Evolutionary conservation across 35 echinoderm and acorn worm species (phyloP).

Genomic region (Stichopus chloronotus): DNA sequence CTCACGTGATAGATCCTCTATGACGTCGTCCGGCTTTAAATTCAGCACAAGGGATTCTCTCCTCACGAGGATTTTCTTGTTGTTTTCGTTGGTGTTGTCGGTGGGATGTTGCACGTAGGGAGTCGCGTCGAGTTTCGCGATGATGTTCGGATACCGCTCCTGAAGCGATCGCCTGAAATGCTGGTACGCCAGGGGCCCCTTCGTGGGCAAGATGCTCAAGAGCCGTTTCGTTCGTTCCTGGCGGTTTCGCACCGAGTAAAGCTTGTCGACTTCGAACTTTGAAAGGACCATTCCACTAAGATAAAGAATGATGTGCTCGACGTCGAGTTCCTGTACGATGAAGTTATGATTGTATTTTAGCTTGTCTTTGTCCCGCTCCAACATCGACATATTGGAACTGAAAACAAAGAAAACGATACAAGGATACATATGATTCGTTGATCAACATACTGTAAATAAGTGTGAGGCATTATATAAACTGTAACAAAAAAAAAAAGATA

Average conservation of each 20-base stretch:
- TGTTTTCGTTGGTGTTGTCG: constrained; percentile 23
- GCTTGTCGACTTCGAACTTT: constrained; percentile 77
- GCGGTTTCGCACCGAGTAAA: constrained; percentile 51
- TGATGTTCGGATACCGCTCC: constrained; percentile 75
- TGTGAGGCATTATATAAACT: too few relatives aligned
- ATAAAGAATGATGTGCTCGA: constrained; percentile 75
- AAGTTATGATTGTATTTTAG: constrained; percentile 59
- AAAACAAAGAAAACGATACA: background rate
- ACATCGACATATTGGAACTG: constrained; percentile 54
- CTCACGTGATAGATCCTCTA: constrained; percentile 52
- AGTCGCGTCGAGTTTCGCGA: constrained; percentile 72
- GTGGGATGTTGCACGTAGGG: constrained; percentile 42
- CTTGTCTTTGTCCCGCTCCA: constrained; percentile 70
- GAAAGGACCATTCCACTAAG: constrained; percentile 79
- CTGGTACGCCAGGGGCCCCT: constrained; percentile 76
- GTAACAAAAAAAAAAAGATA: too few relatives aligned
- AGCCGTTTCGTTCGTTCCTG: constrained; percentile 61
- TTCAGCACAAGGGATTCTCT: constrained; percentile 74
- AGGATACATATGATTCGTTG: background rate
- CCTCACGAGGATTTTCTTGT: constrained; percentile 61
- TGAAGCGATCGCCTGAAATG: constrained; percentile 85
- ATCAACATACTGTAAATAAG: too few relatives aligned
- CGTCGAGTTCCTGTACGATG: constrained; percentile 71
- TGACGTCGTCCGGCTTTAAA: constrained; percentile 71
- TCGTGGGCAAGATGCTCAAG: constrained; percentile 69